phyloP scores from a whole-genome alignment of 2,113 vertebrate genomes.

The Nycticorax nycticorax region DNA sequence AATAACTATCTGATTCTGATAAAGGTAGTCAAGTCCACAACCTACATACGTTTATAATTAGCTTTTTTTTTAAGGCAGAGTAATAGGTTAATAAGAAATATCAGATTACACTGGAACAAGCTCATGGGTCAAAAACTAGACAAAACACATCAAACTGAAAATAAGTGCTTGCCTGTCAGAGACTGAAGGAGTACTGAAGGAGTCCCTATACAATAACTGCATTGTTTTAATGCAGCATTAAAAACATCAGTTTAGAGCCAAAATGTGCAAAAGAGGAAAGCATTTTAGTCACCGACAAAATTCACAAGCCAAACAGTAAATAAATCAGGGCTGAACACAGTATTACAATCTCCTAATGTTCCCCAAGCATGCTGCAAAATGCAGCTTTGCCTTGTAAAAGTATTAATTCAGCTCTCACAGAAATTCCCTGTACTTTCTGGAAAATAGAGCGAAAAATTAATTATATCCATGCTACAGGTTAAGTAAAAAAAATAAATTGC shows the following conservation, averaged over 20 bases:
- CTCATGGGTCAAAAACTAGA: constrained; percentile 62
- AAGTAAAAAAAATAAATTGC: not conserved
- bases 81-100: constrained; percentile 70
- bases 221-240: constrained; percentile 15
- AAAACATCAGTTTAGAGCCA: constrained; percentile 3
- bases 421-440: not conserved
- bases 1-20: constrained; percentile 59
- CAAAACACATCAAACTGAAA: constrained; percentile 68
- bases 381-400: not conserved
- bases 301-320: not conserved
- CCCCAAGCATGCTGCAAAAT: not conserved
- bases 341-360: not conserved
- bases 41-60: constrained; percentile 66
- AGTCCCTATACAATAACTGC: constrained; percentile 32
- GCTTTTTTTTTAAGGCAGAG: constrained; percentile 43
- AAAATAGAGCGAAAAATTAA: not conserved
- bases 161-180: constrained; percentile 48
- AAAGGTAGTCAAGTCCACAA: constrained; percentile 53
- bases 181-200: constrained; percentile 4
- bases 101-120: constrained; percentile 65
- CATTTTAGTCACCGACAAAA: not conserved
- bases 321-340: not conserved
- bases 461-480: not conserved
- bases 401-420: not conserved
- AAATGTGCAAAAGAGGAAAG: not conserved